Percentiles rank a stretch among this genome's conserved stretches.
These are phyloP conservation scores for Cephus cinctus DNA, from an alignment of 1,140 invertebrate genomes.

Conservation along the genomic window DNA sequence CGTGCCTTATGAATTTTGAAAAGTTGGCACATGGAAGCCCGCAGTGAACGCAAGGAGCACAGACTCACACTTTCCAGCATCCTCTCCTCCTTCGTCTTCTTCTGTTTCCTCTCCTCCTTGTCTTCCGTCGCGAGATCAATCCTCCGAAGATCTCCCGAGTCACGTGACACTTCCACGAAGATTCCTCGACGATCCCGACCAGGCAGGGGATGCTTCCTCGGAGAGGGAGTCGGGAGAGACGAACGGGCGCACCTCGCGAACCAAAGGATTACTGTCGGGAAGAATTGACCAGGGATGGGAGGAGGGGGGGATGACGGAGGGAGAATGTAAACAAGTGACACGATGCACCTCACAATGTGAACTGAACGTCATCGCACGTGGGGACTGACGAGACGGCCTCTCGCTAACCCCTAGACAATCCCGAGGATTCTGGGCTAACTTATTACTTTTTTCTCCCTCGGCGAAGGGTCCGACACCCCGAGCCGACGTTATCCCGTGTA, in stretches of 20 bases:
- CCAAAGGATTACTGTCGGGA: background rate
- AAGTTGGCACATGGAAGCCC: conserved; percentile 78
- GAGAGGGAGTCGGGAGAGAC: background rate
- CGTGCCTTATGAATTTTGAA: conserved; percentile 85
- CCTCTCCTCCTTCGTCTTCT: conserved; percentile 6
- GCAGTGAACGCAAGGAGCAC: conserved; percentile 85
- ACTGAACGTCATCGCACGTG: conserved; percentile 35
- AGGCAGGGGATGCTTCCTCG: background rate
- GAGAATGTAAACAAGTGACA: conserved; percentile 15
- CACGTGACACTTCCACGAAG: background rate
- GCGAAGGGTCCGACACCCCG: conserved; percentile 9
- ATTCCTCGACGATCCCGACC: too few relatives aligned
- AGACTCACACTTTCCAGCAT: conserved; percentile 42
- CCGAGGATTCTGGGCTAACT: too few relatives aligned
- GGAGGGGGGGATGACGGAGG: background rate
- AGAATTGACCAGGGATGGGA: background rate
- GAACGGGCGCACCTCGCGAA: background rate
- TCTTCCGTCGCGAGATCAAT: background rate
- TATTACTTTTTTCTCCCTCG: conserved; percentile 49
- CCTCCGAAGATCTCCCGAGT: background rate
- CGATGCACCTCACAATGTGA: conserved; percentile 32
- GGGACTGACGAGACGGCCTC: conserved; percentile 22
- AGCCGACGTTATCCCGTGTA: conserved; percentile 3
- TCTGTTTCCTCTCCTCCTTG: conserved; percentile 1
- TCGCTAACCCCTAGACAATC: background rate